Evolutionary conservation across 2,888 invertebrate genomes (phyloP), one percentile per base, ranked within the genome.

Genomic region (Tetramorium bicarinatum): DNA sequence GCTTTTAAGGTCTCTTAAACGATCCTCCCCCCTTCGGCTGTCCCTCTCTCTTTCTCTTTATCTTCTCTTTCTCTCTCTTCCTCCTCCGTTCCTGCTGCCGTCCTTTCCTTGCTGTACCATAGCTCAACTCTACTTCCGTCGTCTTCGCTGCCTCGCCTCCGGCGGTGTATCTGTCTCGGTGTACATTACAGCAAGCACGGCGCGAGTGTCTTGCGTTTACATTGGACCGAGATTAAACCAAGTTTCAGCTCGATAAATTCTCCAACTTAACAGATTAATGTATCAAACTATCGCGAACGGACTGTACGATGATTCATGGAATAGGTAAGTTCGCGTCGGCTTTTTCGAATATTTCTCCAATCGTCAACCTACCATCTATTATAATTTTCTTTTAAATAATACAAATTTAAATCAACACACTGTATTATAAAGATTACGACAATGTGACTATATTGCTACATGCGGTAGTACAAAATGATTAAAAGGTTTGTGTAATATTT

Each of bases 241-340:
- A 90, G 88, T 90, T 90, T 86, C 89, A 86, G 88, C 90, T 87
- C 90, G 88, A 90, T 90, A 90, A 90, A 90, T 90, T 90, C 88
- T 82, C 90, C 86, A 89, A 90, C 90, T 90, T 90, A 90, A 88
- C 85, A 89, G 90, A 90, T 90, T 90, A 90, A 90, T 89, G 86
- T 90, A 90, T 90, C 90, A 89, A 90, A 90, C 90, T 89, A 89
- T 86, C 85, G 77, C 87, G 89, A 56, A 67, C 71, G 85, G 69
- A 82, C 52, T 67, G 59, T 81, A 67, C 80, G 77, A 85, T 87
- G 88, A 88, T 85, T 84, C 82, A 44, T 52, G 49, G 62, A 79
- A 85, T 81, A 59, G 82, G 59, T 62, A 47, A 83, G 80, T 87
- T 89, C 72, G 44, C 72, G 44, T 62, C 72, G 34, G 74, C 72